Base-by-base conservation (phyloP, 1,140 invertebrate species). In the Dolichoris vasculosae region DNA sequence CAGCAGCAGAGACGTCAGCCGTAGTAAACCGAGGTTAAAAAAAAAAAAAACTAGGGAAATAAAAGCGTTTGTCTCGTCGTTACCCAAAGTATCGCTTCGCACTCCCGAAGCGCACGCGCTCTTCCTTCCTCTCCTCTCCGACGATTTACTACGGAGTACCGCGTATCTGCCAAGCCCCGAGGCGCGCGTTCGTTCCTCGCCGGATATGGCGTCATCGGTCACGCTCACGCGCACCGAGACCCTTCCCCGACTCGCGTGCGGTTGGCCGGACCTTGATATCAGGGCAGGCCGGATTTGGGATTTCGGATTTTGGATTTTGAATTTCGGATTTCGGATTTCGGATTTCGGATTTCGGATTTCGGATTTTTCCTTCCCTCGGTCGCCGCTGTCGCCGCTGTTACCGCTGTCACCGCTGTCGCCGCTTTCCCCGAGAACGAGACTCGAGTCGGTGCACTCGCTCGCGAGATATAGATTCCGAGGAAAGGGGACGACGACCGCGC, bases 121-220 rank as follows among this genome's bases (percentile, higher is more conserved):
- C 51, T 13, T 38, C 55, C 48, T 7, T 2, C n/a, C 32, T 79
- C 23, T 26, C 4, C 32, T 23, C 9, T 8, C 77, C 9, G 2
- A 32, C 26, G 30, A n/a, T 51, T 59, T 59, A 59, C 55, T 59
- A n/a, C n/a, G n/a, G n/a, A n/a, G n/a, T n/a, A n/a, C 23, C 55
- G 23, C 55, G 23, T 59, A 59, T 59, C 55, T 59, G 13, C 55
- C 55, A 26, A 59, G 55, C 55, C 55, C 23, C 23, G 55, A 26
- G 15, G 48, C 48, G 9, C 73, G 9, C 40, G 26, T 35, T 32
- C 46, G 3, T 30, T 30, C 4, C 30, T 26, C 11, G 11, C 73
- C 73, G 82, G 82, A 77, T 64, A 40, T 77, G 82, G 59, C 82
- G 82, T 78, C 82, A 78, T 84, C 82, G 75, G 82, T 78, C 75